Evolutionary conservation across 2,797 vertebrate genomes (phyloP).

Genomic region (Meriones psammophilus): DNA sequence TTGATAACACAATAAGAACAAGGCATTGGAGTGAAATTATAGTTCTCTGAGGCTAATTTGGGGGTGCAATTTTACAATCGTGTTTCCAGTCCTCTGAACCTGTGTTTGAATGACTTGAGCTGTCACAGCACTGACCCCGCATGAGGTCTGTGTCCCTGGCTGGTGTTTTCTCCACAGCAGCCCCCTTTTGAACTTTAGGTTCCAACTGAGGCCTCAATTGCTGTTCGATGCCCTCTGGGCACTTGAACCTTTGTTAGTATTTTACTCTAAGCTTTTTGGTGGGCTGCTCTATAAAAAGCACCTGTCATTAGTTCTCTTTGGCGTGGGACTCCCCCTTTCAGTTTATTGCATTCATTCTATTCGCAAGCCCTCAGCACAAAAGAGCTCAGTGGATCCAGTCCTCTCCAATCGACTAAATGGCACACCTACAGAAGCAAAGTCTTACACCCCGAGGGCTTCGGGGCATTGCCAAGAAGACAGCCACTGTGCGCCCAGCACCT

Average conservation of each 20-base stretch:
- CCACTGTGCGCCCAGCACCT: accelerated
- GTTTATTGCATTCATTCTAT: neutral
- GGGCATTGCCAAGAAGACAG: neutral
- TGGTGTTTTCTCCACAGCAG: neutral
- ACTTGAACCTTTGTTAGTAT: neutral
- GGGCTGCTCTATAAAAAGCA: neutral
- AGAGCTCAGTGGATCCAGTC: neutral
- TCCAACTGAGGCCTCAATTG: neutral
- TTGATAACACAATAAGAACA: constrained; percentile 24
- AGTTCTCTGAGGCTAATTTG: constrained; percentile 33
- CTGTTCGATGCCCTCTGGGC: neutral
- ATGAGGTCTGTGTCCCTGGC: neutral
- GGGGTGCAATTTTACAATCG: neutral
- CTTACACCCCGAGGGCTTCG: neutral
- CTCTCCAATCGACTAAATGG: neutral
- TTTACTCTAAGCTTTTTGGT: neutral
- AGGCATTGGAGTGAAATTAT: constrained; percentile 56
- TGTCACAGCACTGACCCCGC: too few relatives aligned
- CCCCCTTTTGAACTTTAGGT: neutral
- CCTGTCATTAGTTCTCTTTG: neutral
- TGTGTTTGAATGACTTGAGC: neutral
- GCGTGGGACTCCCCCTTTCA: neutral
- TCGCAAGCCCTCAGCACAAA: neutral
- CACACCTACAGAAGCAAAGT: constrained; percentile 1
- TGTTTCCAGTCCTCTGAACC: neutral